Percentiles rank a stretch among this genome's conserved stretches.
Evolutionary conservation across 2,113 vertebrate species (phyloP).

Genomic region (Cavia aperea): DNA sequence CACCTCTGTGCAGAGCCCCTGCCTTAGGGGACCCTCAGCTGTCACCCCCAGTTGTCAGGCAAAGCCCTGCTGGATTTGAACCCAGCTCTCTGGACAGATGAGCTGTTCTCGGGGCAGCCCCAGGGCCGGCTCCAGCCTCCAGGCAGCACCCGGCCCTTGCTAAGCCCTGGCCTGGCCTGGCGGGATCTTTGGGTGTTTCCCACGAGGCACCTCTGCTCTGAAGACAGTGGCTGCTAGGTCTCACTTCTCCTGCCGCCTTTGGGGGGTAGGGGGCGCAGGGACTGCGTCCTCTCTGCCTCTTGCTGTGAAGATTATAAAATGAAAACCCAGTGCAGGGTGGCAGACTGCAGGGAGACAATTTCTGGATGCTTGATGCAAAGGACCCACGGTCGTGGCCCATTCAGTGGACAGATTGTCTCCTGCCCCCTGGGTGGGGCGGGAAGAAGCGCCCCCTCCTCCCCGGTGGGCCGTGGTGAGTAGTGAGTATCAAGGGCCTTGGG

Average conservation of each 20-base stretch:
- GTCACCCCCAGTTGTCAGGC: not conserved
- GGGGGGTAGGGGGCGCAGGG: not conserved
- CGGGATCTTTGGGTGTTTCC: not conserved
- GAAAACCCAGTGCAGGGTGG: slow-evolving; percentile 76
- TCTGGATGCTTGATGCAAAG: slow-evolving; percentile 79
- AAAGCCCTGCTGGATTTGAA: not conserved
- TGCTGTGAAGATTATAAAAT: slow-evolving; percentile 71
- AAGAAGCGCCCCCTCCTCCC: slow-evolving; percentile 55
- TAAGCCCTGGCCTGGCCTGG: not conserved
- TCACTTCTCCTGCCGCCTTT: not conserved
- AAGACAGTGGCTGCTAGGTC: not conserved
- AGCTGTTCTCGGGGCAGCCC: not conserved
- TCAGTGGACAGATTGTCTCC: slow-evolving; percentile 72
- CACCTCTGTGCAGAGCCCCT: accelerated
- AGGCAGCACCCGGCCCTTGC: not conserved
- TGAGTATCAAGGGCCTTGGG: slow-evolving; percentile 77
- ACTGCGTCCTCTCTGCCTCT: not conserved
- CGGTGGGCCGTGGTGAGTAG: slow-evolving; percentile 68
- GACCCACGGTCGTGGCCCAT: slow-evolving; percentile 71
- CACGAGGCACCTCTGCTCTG: not conserved
- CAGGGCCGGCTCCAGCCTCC: not conserved
- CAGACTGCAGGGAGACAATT: slow-evolving; percentile 75
- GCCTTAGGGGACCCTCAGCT: accelerated
- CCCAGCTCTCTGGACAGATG: not conserved
- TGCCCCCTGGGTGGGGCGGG: slow-evolving; percentile 38